These are phyloP conservation scores for Diogma glabrata DNA, from an alignment of 2,888 invertebrate genomes.

Conservation along the genomic window DNA sequence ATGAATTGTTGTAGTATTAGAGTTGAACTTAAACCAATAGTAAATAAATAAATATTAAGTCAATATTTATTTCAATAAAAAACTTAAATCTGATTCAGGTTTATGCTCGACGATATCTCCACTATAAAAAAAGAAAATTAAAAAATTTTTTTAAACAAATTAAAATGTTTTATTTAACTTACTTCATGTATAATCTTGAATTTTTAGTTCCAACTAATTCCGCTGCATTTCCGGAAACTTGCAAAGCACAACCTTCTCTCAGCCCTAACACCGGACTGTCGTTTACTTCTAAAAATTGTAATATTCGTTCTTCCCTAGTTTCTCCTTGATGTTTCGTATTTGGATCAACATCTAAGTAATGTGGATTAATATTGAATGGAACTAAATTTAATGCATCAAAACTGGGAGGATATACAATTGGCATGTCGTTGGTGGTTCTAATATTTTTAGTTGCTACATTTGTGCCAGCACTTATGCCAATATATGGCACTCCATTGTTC, in stretches of 20 bases:
- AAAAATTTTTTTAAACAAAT: slow-evolving; percentile 11
- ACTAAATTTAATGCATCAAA: slow-evolving; percentile 61
- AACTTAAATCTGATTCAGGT: slow-evolving; percentile 16
- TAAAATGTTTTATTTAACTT: slow-evolving; percentile 34
- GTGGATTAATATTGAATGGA: slow-evolving; percentile 78
- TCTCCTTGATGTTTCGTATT: slow-evolving; percentile 58
- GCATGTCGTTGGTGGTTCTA: slow-evolving; percentile 82
- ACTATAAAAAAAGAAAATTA: slow-evolving; percentile 15
- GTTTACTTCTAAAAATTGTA: slow-evolving; percentile 52
- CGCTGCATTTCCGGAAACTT: slow-evolving; percentile 46
- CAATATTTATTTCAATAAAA: slow-evolving; percentile 18
- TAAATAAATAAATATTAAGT: too few relatives aligned
- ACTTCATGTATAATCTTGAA: slow-evolving; percentile 55
- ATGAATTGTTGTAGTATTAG: too few relatives aligned
- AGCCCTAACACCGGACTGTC: slow-evolving; percentile 54
- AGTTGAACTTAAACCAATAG: too few relatives aligned
- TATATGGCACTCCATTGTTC: slow-evolving; percentile 53
- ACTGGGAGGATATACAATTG: slow-evolving; percentile 63
- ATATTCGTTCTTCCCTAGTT: slow-evolving; percentile 61
- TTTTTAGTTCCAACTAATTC: slow-evolving; percentile 48
- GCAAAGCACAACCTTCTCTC: slow-evolving; percentile 56
- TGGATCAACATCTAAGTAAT: slow-evolving; percentile 56
- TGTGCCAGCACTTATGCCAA: slow-evolving; percentile 72
- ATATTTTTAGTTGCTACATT: slow-evolving; percentile 72
- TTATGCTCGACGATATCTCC: slow-evolving; percentile 13